Evolutionary conservation across 2,888 invertebrate genomes (phyloP), one percentile per base, ranked within the genome.

Genomic region (Reticulitermes lucifugus): DNA sequence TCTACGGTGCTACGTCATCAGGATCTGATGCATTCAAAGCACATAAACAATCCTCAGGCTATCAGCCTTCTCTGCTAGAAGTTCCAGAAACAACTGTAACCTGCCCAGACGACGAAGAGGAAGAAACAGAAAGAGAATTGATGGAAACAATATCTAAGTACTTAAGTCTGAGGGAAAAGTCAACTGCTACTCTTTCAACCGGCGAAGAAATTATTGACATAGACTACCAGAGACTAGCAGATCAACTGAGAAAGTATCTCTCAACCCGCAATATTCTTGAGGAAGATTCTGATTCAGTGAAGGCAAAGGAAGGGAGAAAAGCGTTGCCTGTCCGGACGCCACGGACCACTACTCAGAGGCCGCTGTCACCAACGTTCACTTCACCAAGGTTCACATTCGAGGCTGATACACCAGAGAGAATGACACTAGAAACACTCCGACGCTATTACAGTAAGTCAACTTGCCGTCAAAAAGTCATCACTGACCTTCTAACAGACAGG

Each of bases 401-500:
- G 86, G 92, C 93, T 2, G 93, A 93, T 88, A 91, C 92, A 84
- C 91, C 92, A 2, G 93, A 93, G 88, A 93, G 94, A 89, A 93
- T 93, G 43, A 89, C 95, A 86, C 90, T 94, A 85, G 95, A 95
- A 88, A 95, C 94, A 12, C 91, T 95, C 25, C 93, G 94, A 88
- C 92, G 95, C 87, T 95, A 95, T 89, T 95, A 94, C 89, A 92
- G 93, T 87, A 93, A 94, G 88, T 93, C 94, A 22, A 91, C 93
- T 0, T 94, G 94, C 88, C 92, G 95, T 85, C 94, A 96, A 87
- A 93, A 93, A 89, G 94, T 96, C 85, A 94, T 96, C 88, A 94
- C 95, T 83, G 95, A 95, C 88, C 92, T 96, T 83, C 91, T 96
- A 83, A 95, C 95, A 18, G 95, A 96, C 90, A 93, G 96, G 88